A percentile compares a stretch with the other conserved stretches of the same genome.
Evolutionary conservation across 1,140 invertebrate species (phyloP).

Genomic region (Temnothorax curvispinosus): DNA sequence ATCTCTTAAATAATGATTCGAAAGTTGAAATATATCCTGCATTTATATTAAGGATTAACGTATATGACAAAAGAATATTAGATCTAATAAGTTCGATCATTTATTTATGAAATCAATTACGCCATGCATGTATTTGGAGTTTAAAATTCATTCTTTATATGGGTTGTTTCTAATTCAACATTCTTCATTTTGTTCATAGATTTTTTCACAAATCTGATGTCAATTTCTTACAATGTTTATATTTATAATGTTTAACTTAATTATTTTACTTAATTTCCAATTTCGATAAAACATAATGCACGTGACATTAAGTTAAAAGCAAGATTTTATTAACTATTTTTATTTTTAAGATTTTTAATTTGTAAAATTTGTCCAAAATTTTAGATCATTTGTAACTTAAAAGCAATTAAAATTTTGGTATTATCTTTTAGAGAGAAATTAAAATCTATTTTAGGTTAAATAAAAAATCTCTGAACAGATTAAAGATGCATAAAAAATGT

Average conservation of each 20-base stretch:
- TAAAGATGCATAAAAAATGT: background rate
- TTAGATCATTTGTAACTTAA: background rate
- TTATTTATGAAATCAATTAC: slow-evolving; percentile 8
- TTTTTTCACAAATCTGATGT: background rate
- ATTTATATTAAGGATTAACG: slow-evolving; percentile 25
- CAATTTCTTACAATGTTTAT: background rate
- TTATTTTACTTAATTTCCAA: background rate
- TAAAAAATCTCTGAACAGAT: background rate
- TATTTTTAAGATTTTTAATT: background rate
- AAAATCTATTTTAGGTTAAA: background rate
- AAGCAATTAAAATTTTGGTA: background rate
- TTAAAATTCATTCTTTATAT: background rate
- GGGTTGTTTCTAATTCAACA: background rate
- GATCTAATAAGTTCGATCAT: slow-evolving; percentile 12
- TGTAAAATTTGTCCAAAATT: background rate
- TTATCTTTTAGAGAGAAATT: background rate
- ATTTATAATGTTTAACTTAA: background rate
- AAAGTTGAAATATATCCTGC: background rate
- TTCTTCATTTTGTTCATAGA: background rate
- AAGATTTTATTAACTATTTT: background rate
- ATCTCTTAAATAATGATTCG: background rate
- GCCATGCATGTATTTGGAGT: background rate
- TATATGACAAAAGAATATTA: slow-evolving; percentile 27
- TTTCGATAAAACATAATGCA: background rate
- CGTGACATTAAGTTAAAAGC: background rate